These are phyloP conservation scores for Sepioteuthis lessoniana DNA, from an alignment of 2,888 invertebrate genomes.

Conservation along the genomic window DNA sequence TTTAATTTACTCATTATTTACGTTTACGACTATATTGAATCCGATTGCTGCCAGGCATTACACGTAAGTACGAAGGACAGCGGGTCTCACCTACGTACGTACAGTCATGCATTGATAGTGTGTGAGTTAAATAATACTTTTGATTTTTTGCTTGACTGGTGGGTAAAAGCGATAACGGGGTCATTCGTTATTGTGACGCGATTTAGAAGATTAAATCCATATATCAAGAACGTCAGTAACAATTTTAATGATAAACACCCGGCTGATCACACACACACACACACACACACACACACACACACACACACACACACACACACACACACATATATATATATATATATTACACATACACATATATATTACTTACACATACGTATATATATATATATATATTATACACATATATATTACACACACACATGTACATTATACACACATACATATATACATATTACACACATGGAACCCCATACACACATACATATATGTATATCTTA, in stretches of 20 bases:
- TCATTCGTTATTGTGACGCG: too few relatives aligned
- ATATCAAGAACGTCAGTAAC: too few relatives aligned
- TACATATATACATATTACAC: not conserved
- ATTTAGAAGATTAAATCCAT: too few relatives aligned
- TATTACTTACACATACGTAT: not conserved
- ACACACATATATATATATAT: not conserved
- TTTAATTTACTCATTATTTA: not conserved
- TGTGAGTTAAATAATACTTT: too few relatives aligned
- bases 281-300: not conserved
- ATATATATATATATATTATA: not conserved
- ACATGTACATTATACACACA: too few relatives aligned
- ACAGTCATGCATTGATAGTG: not conserved
- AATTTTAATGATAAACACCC: too few relatives aligned
- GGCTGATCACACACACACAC: not conserved
- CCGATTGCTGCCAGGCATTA: not conserved
- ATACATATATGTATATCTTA: too few relatives aligned
- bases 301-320: not conserved
- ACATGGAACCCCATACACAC: not conserved
- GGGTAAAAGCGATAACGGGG: too few relatives aligned
- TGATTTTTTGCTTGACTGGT: too few relatives aligned
- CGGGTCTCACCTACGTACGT: not conserved
- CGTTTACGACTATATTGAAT: not conserved
- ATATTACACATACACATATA: too few relatives aligned
- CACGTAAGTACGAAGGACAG: not conserved
- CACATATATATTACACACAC: not conserved